Evolutionary conservation across 2,113 vertebrate genomes (phyloP), one percentile per base, ranked within the genome.

Genomic region (Sakesphorus luctuosus): DNA sequence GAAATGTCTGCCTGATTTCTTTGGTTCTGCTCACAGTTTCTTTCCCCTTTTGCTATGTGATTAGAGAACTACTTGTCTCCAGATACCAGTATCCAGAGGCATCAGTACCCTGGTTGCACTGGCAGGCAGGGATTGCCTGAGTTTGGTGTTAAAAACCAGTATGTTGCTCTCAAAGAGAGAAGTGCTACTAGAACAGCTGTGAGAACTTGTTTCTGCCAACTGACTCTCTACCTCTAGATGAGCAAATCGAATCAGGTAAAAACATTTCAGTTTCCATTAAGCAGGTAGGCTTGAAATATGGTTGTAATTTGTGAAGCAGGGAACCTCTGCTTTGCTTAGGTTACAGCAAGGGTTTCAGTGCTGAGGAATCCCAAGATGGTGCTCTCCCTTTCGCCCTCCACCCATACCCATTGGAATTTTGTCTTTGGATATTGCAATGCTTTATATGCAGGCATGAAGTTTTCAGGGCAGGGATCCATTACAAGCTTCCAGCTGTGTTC

Each of bases 401-500:
- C 47, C 21, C 31, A 2, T 81, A 72, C 11, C 33, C 28, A 0
- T 1, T 84, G 80, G 83, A 92, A 81, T 90, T 89, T 56, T 52
- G 5, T 65, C 49, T 91, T 77, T 72, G 86, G 31, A 35, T 84
- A 52, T 52, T 59, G 38, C 26, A 73, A 93, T 81, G 33, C 31
- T 81, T 94, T 1, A 0, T 78, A 75, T 11, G n/a, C 40, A 68
- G 63, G 89, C 65, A 65, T 3, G 3, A 87, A 55, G 58, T 52
- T 90, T 62, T 83, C 67, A 66, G 88, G 59, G 85, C 67, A 94
- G 53, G 40, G 74, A 85, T 91, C 66, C 44, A 73, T 87, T 62
- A 56, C 5, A 20, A 68, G 44, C 28, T 93, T 85, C 90, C 88
- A 95, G 63, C 71, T 94, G 67, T 79, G 63, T 73, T 91, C 90